Conservation (phyloP, 2,888 invertebrate genomes). For the Brassicogethes aeneus region DNA sequence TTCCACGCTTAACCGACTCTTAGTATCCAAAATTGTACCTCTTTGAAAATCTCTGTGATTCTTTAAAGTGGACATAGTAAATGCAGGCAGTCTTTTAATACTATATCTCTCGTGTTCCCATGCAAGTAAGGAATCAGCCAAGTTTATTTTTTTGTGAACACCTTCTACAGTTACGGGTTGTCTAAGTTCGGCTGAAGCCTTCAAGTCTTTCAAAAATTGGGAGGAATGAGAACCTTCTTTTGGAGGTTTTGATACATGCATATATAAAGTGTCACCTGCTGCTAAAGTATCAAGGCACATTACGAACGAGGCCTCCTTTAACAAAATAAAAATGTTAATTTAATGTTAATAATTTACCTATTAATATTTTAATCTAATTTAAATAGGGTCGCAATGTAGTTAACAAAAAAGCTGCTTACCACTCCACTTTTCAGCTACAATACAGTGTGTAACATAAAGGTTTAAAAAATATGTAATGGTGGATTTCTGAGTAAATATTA, state of each 20-base stretch:
- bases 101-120: constrained; percentile 98
- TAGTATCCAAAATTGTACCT: constrained; percentile 54
- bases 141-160: constrained; percentile 92
- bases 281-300: constrained; percentile 82
- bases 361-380: too few relatives aligned
- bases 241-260: constrained; percentile 96
- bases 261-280: constrained; percentile 55
- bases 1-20: constrained; percentile 47
- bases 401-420: not conserved
- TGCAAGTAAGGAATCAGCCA: constrained; percentile 82
- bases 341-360: constrained; percentile 1
- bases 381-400: too few relatives aligned
- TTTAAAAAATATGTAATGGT: too few relatives aligned
- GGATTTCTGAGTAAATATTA: too few relatives aligned
- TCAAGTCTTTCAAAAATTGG: constrained; percentile 55
- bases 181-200: constrained; percentile 45
- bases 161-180: constrained; percentile 50
- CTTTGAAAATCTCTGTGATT: constrained; percentile 55
- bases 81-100: constrained; percentile 82
- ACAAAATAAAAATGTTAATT: constrained; percentile 9
- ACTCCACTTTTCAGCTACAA: not conserved
- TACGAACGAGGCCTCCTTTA: constrained; percentile 79
- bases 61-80: constrained; percentile 78
- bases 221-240: constrained; percentile 72
- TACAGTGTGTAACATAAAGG: not conserved